Evolutionary conservation across 2,797 vertebrate species (phyloP), one percentile per base, ranked within the genome.

Genomic region (Neosalanx taihuensis): DNA sequence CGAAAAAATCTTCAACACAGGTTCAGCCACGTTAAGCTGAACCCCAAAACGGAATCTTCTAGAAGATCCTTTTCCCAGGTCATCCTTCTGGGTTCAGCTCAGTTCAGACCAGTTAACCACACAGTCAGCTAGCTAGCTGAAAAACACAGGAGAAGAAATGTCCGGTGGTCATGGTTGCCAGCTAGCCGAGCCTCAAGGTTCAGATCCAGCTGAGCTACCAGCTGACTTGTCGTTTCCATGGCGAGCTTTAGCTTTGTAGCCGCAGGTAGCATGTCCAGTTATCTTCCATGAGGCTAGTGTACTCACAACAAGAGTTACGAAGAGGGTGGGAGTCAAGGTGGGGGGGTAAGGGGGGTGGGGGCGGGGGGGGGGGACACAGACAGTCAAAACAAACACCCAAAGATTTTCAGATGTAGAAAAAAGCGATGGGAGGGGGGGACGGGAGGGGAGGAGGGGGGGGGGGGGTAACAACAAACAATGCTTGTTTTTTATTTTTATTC

Each of bases 11-110:
- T 33, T 33, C 33, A 33, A 92, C 90, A 91, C 90, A 87, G 84
- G 84, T 93, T 84, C 81, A 90, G 90, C 90, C 79, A 87, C 89
- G 82, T 87, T 76, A 76, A 75, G 88, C 90, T 83, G 84, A n/a
- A n/a, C n/a, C 80, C 87, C 90, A 91, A 92, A 91, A 87, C 92
- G 89, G 87, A 75, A 66, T 0, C 26, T 60, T 33, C 30, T 23
- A 64, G 29, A 60, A 26, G 4, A 12, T 60, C 46, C 7, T 49
- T 49, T 49, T 49, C 46, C 9, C 4, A 15, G 46, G 4, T 41
- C 12, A 49, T 15, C 46, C 46, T 10, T 10, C 9, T 9, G 46
- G 2, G 0, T 15, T 49, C 20, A 23, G 3, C 58, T 30, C 20
- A 60, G 26, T 26, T 60, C 9, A 87, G 89, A 81, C 89, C 26